Evolutionary conservation across 2,888 invertebrate species (phyloP), one percentile per base, ranked within the genome.

Genomic region (Lithosia quadra): DNA sequence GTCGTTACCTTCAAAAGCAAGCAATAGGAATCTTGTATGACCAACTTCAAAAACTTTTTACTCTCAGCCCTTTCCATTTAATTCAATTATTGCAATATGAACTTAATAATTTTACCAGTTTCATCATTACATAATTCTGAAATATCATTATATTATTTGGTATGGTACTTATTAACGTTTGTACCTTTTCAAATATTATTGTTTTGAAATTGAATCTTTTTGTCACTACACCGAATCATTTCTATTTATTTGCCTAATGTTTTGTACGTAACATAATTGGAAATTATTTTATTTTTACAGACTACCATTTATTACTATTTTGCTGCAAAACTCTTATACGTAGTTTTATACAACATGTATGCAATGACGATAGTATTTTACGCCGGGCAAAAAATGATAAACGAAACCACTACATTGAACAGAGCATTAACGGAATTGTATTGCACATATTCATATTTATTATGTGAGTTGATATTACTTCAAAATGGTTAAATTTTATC

Each of bases 361-460:
- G 18, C 49, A 18, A 61, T 67, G 39, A 1, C 56, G 55, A n/a
- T 70, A 10, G 24, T 67, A 0, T 28, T 74, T 0, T 0, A 28
- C n/a, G 62, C 68, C 0, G 74, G 74, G 8, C 76, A 77, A 36
- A 68, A 61, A 36, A 22, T 77, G 7, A 28, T 39, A 7, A 74
- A 70, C 0, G 74, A 77, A 67, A 39, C 33, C 0, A 36, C 7
- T 1, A 57, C n/a, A 22, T 67, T 66, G 18, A 70, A 21, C 11
- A 69, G n/a, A 8, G 10, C 33, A 18, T 57, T 58, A 34, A 34
- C 58, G 34, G 58, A 58, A n/a, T 58, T 58, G 10, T n/a, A 58
- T 58, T 58, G 58, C 8, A 28, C 15, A 18, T 57, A 18, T n/a
- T 58, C 34, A n/a, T 13, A n/a, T 58, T 33, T 58, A 10, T 33